These are phyloP conservation scores for Lepidotrigona ventralis DNA, from an alignment of 1,140 invertebrate species.

Conservation along the genomic window DNA sequence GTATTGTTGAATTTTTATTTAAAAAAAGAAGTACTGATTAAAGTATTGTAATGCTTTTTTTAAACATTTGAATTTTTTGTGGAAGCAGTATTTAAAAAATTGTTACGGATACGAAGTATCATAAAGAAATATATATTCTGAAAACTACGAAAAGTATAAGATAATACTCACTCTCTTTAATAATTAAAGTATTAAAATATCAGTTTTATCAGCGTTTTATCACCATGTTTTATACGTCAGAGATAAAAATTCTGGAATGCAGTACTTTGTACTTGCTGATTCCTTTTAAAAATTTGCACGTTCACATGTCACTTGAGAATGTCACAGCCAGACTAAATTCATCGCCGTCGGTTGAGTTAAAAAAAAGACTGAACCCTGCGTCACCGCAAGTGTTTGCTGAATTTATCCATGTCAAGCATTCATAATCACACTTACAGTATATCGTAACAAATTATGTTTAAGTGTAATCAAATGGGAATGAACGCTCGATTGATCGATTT, in stretches of 20 bases:
- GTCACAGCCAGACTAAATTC: background rate
- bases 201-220: background rate
- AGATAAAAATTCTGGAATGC: background rate
- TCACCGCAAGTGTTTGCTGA: background rate
- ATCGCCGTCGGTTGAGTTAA: background rate
- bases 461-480: background rate
- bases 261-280: background rate
- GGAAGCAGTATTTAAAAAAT: background rate
- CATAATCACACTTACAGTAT: background rate
- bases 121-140: background rate
- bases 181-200: background rate
- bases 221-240: background rate
- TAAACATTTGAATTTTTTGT: background rate
- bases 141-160: background rate
- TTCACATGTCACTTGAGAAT: background rate
- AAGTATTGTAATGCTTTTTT: background rate
- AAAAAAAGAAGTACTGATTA: background rate
- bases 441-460: background rate
- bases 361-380: background rate
- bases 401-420: background rate
- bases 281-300: conserved; percentile 29
- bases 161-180: background rate
- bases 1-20: background rate
- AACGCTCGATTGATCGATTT: background rate
- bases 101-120: background rate